Evolutionary conservation across 2,797 vertebrate genomes (phyloP).

Genomic region (Labeo calbasu): DNA sequence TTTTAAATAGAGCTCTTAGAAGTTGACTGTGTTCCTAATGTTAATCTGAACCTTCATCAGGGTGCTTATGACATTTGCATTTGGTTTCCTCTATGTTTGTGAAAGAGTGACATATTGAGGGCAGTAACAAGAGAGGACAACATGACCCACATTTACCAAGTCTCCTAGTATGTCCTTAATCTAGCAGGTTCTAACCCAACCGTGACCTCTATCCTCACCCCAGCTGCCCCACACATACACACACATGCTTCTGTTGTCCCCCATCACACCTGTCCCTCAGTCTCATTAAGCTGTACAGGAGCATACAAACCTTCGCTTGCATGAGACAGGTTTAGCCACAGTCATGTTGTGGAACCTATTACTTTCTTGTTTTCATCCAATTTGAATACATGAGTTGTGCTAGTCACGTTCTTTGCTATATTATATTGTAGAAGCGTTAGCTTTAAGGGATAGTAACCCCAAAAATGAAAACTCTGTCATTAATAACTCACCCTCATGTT

Average conservation of each 20-base stretch:
- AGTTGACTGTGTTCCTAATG: conserved; percentile 14
- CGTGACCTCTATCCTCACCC: conserved; percentile 37
- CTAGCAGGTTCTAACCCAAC: conserved; percentile 28
- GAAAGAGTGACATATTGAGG: conserved; percentile 37
- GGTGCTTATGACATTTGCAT: conserved; percentile 32
- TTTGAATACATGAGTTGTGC: background rate
- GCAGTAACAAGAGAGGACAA: conserved; percentile 35
- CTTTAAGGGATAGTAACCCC: background rate
- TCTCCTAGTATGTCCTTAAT: conserved; percentile 36
- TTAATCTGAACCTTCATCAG: conserved; percentile 33
- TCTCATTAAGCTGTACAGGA: conserved; percentile 9
- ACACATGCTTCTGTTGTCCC: conserved; percentile 12
- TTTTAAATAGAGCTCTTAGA: conserved; percentile 29
- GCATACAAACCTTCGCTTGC: background rate
- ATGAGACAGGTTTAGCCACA: background rate
- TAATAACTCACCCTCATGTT: no score
- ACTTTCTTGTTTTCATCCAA: background rate
- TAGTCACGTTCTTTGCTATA: background rate
- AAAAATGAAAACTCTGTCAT: background rate
- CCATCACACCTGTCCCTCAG: conserved; percentile 22
- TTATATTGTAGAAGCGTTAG: background rate
- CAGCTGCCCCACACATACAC: conserved; percentile 1
- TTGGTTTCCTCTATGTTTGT: conserved; percentile 41
- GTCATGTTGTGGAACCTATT: background rate
- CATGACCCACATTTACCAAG: conserved; percentile 42